Evolutionary conservation across 2,797 vertebrate genomes (phyloP), one percentile per base, ranked within the genome.

Genomic region (Erpetoichthys calabaricus): DNA sequence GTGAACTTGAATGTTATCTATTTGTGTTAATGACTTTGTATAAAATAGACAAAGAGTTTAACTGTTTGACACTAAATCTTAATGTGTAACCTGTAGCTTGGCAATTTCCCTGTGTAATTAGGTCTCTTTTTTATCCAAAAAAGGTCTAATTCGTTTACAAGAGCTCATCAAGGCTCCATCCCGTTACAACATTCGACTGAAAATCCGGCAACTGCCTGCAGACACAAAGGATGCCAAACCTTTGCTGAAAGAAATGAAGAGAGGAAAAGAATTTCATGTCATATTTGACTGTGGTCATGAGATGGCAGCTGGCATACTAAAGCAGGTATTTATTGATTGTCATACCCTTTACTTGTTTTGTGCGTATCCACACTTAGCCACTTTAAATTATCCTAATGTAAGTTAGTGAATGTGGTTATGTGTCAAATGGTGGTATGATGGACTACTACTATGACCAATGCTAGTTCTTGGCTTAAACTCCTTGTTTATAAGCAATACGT

Each of bases 141-240:
- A 77, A 97, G 94, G 94, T 73, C 87, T 98, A 68, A 97, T 98
- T 81, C 89, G 92, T 63, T 82, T 98, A 75, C 94, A 98, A 75
- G 94, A 97, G 72, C 92, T 98, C 66, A 97, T 98, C 78, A 98
- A 98, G 74, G 94, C 94, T 53, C 94, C 94, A 7, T 98, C 94
- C 54, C 83, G 93, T n/a, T 97, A 98, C 75, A 98, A 95, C 77
- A 84, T 98, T 73, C 89, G 94, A 59, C 76, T 98, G 70, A 98
- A 98, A 86, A 98, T 98, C 55, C 90, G 94, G 42, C 94, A 98
- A 74, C 72, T 98, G 65, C 94, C 94, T 56, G 77, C 84, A 51
- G 92, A 97, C 44, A 91, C 89, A 5, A 96, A 95, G 74, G 94
- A 98, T 73, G 90, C 94, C 73, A 97, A 97, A 68, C 94, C 94